Evolutionary conservation across 2,888 invertebrate species (phyloP), one percentile per base, ranked within the genome.

Genomic region (Geophilus truncorum): DNA sequence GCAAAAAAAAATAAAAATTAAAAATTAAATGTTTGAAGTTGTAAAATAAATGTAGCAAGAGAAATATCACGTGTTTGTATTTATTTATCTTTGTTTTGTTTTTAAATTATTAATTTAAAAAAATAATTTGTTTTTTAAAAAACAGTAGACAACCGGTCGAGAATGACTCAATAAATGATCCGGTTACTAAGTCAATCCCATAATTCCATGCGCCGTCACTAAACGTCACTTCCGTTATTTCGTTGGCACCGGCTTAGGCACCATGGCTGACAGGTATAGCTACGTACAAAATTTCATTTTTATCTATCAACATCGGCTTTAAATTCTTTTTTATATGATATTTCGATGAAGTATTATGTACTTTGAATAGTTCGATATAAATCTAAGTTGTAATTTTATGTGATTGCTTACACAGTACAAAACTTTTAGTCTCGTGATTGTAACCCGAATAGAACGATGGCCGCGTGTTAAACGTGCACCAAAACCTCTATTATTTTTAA

Each of bases 11-110:
- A 2, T 40, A 40, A 40, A 40, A 7, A 12, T n/a, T n/a, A n/a
- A n/a, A n/a, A n/a, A n/a, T n/a, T 70, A 70, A 28, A 70, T 70
- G 70, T 70, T 70, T 28, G 15, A 70, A 70, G 28, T 70, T 70
- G 70, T 70, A 23, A 23, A 70, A 70, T 70, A 70, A 70, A 70
- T 70, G 25, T 45, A 45, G 45, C 45, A n/a, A 7, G 18, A n/a
- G 18, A 18, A 51, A 21, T n/a, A 40, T n/a, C 40, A 40, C 12
- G 40, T 40, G n/a, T n/a, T n/a, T n/a, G n/a, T n/a, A n/a, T n/a
- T n/a, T n/a, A n/a, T 4, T 32, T 32, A 6, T 32, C 5, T 32
- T 32, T 32, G 32, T 6, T 32, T 32, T 32, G 32, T 32, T 32
- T 6, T 32, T 9, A 32, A 32, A 32, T n/a, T 6, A 32, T 32